phyloP scores from a whole-genome alignment of 2,797 vertebrate species.

The Glyptemys insculpta region DNA sequence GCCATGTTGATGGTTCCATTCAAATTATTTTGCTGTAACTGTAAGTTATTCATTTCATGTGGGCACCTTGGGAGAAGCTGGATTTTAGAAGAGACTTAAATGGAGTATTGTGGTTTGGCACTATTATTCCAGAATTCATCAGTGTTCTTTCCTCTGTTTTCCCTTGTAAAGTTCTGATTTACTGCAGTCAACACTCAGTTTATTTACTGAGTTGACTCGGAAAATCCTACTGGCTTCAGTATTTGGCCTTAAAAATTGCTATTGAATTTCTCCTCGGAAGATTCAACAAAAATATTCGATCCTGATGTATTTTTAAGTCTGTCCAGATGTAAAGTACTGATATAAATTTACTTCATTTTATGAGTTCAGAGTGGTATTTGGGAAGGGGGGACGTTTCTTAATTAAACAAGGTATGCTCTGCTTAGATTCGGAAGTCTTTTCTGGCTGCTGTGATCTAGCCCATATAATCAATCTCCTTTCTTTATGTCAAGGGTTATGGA shows the following conservation, averaged over 20 bases:
- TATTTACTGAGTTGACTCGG: conserved; percentile 44
- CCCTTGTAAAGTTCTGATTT: conserved; percentile 37
- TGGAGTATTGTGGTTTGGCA: conserved; percentile 62
- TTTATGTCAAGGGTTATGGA: conserved; percentile 8
- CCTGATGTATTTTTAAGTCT: conserved; percentile 63
- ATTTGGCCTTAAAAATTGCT: conserved; percentile 27
- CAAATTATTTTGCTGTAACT: conserved; percentile 62
- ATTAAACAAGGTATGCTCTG: conserved; percentile 46
- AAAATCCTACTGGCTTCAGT: conserved; percentile 43
- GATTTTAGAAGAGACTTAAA: conserved; percentile 62
- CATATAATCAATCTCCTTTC: conserved; percentile 51
- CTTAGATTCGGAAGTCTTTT: background rate
- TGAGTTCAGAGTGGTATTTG: conserved; percentile 6
- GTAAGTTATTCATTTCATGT: conserved; percentile 70
- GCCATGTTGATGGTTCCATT: conserved; percentile 41
- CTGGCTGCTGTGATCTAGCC: conserved; percentile 40
- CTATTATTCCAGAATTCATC: conserved; percentile 52
- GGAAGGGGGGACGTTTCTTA: conserved; percentile 33
- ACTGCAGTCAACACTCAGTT: conserved; percentile 37
- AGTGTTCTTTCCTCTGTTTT: conserved; percentile 31
- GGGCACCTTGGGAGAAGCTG: conserved; percentile 60
- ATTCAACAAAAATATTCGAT: conserved; percentile 35
- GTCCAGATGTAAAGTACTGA: conserved; percentile 60
- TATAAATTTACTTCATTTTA: conserved; percentile 48
- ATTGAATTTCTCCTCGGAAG: conserved; percentile 58